These are phyloP conservation scores for Pachymerium ferrugineum DNA, from an alignment of 2,888 invertebrate species.

Conservation along the genomic window DNA sequence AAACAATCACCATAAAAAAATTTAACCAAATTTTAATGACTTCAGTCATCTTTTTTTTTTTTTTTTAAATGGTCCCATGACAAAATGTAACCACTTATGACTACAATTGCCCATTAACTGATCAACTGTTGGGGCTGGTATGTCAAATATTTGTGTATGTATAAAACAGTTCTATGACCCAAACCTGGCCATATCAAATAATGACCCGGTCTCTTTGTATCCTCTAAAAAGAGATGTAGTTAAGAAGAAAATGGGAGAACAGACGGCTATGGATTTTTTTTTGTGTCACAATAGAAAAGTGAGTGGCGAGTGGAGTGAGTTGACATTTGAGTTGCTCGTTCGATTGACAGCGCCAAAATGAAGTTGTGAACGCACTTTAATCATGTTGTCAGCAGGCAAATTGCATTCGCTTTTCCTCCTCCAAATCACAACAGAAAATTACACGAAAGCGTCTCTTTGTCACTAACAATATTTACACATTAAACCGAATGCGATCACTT, in stretches of 20 bases:
- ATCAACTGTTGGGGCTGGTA: no score
- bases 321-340: slow-evolving; percentile 21
- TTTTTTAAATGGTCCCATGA: slow-evolving; percentile 30
- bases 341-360: slow-evolving; percentile 32
- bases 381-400: slow-evolving; percentile 31
- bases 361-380: slow-evolving; percentile 31
- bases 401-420: slow-evolving; percentile 29
- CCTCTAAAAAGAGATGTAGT: background rate
- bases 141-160: no score
- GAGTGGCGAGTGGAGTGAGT: slow-evolving; percentile 27
- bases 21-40: no score
- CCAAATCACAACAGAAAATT: slow-evolving; percentile 19
- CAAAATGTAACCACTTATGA: background rate
- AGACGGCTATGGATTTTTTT: slow-evolving; percentile 29
- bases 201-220: background rate
- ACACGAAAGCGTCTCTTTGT: slow-evolving; percentile 3
- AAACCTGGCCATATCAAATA: background rate
- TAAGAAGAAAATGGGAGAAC: slow-evolving; percentile 36
- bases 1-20: no score
- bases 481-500: slow-evolving; percentile 3
- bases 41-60: no score
- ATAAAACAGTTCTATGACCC: no score
- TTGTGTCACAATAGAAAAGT: slow-evolving; percentile 23
- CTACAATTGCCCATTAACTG: no score
- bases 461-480: background rate